Evolutionary conservation across 1,140 invertebrate species (phyloP).

Genomic region (Saccostrea echinata): DNA sequence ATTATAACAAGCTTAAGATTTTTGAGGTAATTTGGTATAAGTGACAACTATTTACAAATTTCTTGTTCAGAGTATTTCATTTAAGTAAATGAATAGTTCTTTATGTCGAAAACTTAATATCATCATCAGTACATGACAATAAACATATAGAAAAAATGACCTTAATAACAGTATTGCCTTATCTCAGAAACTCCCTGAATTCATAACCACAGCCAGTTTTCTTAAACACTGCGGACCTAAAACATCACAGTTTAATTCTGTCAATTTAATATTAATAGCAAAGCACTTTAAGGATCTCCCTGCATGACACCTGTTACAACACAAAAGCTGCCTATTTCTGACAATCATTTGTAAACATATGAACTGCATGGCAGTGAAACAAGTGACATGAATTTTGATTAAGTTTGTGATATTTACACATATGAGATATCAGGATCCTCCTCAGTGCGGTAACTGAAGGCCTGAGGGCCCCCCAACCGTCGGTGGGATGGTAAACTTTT

Average conservation of each 20-base stretch:
- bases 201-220: neutral
- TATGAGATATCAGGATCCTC: slow-evolving; percentile 62
- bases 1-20: slow-evolving; percentile 8
- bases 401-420: slow-evolving; percentile 37
- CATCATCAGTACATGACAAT: neutral
- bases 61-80: slow-evolving; percentile 18
- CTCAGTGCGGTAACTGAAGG: slow-evolving; percentile 50
- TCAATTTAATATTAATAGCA: neutral
- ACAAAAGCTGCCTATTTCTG: slow-evolving; percentile 16
- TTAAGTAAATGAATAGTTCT: neutral
- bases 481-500: slow-evolving; percentile 34
- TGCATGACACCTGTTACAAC: slow-evolving; percentile 6
- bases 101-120: slow-evolving; percentile 1
- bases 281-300: slow-evolving; percentile 20
- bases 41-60: slow-evolving; percentile 26
- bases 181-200: neutral
- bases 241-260: slow-evolving; percentile 10
- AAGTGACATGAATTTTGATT: slow-evolving; percentile 20
- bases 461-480: slow-evolving; percentile 55
- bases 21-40: slow-evolving; percentile 34
- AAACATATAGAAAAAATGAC: neutral
- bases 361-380: slow-evolving; percentile 33
- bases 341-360: slow-evolving; percentile 34
- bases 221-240: neutral
- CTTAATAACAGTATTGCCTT: slow-evolving; percentile 5